phyloP scores from a whole-genome alignment of 1,140 invertebrate species.

The Chrysopa pallens region DNA sequence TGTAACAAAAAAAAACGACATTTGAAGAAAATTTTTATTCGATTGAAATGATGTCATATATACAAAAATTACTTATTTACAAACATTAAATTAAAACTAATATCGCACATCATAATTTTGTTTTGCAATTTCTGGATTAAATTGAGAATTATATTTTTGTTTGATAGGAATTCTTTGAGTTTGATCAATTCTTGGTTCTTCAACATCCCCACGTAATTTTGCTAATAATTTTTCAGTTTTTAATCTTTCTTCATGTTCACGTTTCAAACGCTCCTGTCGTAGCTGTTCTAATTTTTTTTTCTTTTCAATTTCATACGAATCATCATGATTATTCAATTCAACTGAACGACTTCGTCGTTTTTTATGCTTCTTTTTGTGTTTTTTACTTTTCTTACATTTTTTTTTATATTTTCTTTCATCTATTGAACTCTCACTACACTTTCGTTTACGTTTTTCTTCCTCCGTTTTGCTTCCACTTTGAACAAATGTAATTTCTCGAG shows the following conservation, averaged over 20 bases:
- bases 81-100: background rate
- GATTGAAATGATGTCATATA: too few species aligned
- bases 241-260: slow-evolving; percentile 59
- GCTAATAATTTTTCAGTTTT: slow-evolving; percentile 51
- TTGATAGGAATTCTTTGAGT: slow-evolving; percentile 22
- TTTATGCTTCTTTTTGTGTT: slow-evolving; percentile 21
- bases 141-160: slow-evolving; percentile 83
- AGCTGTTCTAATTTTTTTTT: slow-evolving; percentile 48
- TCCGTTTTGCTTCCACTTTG: slow-evolving; percentile 4
- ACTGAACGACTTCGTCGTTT: slow-evolving; percentile 10
- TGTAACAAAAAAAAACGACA: too few species aligned
- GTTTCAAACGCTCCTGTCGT: slow-evolving; percentile 54
- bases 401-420: slow-evolving; percentile 8
- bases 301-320: slow-evolving; percentile 19
- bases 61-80: too few species aligned
- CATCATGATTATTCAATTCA: slow-evolving; percentile 2
- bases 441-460: slow-evolving; percentile 18
- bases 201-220: slow-evolving; percentile 33
- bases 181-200: slow-evolving; percentile 10
- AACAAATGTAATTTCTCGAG: background rate
- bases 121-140: slow-evolving; percentile 72
- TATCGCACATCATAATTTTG: slow-evolving; percentile 42
- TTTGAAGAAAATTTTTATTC: too few species aligned
- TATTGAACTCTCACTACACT: slow-evolving; percentile 10
- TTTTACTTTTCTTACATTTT: slow-evolving; percentile 23